Percentiles rank a stretch among this genome's conserved stretches.
phyloP scores from a whole-genome alignment of 2,797 vertebrate genomes.

The Arctocebus calabarensis region DNA sequence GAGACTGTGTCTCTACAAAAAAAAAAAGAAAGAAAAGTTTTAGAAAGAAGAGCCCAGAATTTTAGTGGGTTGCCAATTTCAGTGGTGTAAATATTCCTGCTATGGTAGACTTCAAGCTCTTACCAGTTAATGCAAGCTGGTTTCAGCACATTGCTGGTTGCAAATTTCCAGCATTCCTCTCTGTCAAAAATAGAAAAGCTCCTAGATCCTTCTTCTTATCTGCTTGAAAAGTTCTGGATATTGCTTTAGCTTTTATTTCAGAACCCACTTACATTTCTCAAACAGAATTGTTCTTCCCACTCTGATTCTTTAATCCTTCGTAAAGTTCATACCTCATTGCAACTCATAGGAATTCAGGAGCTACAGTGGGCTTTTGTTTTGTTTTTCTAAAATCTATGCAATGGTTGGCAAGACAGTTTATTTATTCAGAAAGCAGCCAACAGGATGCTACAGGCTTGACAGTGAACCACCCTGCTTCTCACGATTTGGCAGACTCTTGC shows the following conservation, averaged over 20 bases:
- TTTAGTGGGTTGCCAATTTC: neutral
- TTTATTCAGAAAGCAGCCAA: slow-evolving; percentile 78
- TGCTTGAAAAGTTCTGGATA: neutral
- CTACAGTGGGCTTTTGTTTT: neutral
- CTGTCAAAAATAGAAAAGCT: neutral
- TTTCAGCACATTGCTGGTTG: neutral
- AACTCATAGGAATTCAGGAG: slow-evolving; percentile 17
- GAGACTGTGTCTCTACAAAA: no score
- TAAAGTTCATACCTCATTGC: slow-evolving; percentile 56
- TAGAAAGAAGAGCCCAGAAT: neutral
- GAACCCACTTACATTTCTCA: neutral
- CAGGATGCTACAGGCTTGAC: slow-evolving; percentile 69
- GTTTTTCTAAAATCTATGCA: slow-evolving; percentile 57
- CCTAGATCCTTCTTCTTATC: neutral
- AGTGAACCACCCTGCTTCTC: neutral
- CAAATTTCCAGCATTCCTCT: neutral
- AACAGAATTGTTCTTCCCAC: slow-evolving; percentile 1
- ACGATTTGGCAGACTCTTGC: neutral
- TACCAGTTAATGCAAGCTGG: neutral
- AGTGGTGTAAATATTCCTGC: neutral
- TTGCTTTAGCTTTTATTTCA: slow-evolving; percentile 46
- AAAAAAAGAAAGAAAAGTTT: no score
- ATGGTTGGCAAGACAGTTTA: slow-evolving; percentile 76
- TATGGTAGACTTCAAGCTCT: neutral
- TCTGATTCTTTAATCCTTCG: slow-evolving; percentile 1